A percentile compares a stretch with the other conserved stretches of the same genome.
phyloP scores from a whole-genome alignment of 2,113 vertebrate species.

The Glareola pratincola region DNA sequence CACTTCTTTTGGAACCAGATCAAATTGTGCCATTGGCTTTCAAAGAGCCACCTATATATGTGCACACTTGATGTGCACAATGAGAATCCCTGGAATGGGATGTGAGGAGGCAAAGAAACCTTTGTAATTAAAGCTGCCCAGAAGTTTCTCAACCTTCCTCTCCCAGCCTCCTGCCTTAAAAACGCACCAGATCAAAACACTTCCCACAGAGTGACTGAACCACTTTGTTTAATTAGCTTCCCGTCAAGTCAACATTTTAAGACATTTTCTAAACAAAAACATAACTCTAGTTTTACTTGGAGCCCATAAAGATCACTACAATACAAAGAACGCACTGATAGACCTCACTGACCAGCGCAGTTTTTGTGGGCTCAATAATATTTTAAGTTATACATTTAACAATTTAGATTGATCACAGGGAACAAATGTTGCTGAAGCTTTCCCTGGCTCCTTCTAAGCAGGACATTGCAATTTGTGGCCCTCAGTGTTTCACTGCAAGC shows the following conservation, averaged over 20 bases:
- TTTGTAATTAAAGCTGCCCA: not conserved
- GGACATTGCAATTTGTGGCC: not conserved
- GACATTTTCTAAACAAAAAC: not conserved
- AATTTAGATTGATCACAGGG: not conserved
- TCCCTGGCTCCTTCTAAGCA: not conserved
- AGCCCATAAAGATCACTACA: not conserved
- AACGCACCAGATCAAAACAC: not conserved
- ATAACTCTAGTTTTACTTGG: not conserved
- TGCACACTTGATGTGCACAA: not conserved
- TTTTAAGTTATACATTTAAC: not conserved
- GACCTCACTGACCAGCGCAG: not conserved
- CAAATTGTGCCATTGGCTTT: not conserved
- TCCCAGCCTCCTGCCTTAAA: not conserved
- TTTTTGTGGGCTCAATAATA: not conserved
- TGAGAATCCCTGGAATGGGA: not conserved
- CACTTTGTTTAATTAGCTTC: not conserved
- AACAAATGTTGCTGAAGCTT: not conserved
- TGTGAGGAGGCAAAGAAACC: not conserved
- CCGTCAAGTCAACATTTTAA: not conserved
- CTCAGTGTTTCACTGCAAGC: not conserved
- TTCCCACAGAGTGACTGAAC: not conserved
- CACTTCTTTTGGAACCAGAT: not conserved
- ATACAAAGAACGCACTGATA: not conserved
- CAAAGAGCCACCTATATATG: not conserved
- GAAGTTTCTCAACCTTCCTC: not conserved